Conservation (phyloP, 1,140 invertebrate species). For the Temnothorax curvispinosus region DNA sequence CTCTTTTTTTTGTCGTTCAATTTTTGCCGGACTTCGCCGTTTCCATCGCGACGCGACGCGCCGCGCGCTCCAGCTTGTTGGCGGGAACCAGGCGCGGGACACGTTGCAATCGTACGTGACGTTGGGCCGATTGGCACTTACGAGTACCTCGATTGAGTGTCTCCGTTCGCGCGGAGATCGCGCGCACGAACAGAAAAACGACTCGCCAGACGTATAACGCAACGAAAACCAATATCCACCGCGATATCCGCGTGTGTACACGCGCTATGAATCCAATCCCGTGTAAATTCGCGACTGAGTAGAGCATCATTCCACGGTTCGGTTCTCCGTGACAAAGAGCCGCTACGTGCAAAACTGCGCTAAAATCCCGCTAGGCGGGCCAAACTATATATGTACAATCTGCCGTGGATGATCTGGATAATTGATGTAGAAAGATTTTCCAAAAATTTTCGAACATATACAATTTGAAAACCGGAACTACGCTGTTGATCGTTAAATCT, state of each 20-base stretch:
- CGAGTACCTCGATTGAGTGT: slow-evolving; percentile 67
- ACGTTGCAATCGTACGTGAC: slow-evolving; percentile 71
- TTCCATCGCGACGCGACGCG: slow-evolving; percentile 49
- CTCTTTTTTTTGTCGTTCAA: slow-evolving; percentile 25
- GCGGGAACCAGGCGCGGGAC: slow-evolving; percentile 41
- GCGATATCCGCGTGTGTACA: slow-evolving; percentile 32
- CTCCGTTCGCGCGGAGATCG: slow-evolving; percentile 59
- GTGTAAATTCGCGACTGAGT: slow-evolving; percentile 50
- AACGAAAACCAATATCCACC: slow-evolving; percentile 71
- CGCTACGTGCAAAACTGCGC: not conserved
- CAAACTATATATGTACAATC: not conserved
- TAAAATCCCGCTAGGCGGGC: slow-evolving; percentile 11
- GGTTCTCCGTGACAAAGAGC: slow-evolving; percentile 34
- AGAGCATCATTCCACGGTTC: slow-evolving; percentile 33
- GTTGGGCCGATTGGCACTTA: slow-evolving; percentile 71
- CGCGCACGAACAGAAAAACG: slow-evolving; percentile 53
- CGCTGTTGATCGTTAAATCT: not conserved
- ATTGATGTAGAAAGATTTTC: not conserved
- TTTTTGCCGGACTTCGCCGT: slow-evolving; percentile 62
- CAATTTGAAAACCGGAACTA: not conserved
- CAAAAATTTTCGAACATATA: not conserved
- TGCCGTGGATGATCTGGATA: not conserved
- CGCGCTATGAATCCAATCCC: slow-evolving; percentile 66
- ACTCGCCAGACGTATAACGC: slow-evolving; percentile 67
- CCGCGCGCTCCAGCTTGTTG: slow-evolving; percentile 9